These are phyloP conservation scores for Sinocyclocheilus anshuiensis DNA, from an alignment of 2,113 vertebrate genomes.

Conservation along the genomic window DNA sequence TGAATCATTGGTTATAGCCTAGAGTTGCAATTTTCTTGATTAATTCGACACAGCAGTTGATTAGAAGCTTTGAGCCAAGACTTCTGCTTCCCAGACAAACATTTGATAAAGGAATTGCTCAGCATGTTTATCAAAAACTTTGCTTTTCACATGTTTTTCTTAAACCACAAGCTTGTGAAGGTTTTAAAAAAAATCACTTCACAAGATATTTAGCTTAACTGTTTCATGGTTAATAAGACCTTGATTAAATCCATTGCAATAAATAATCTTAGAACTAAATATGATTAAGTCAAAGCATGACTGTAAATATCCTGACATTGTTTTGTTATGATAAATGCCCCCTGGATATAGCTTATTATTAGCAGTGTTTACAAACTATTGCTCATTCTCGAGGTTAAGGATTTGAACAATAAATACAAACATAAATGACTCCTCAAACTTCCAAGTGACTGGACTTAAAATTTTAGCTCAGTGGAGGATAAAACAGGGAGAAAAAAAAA, in stretches of 20 bases:
- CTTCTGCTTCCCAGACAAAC: conserved; percentile 32
- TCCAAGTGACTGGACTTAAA: neutral
- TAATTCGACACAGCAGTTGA: conserved; percentile 55
- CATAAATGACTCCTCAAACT: neutral
- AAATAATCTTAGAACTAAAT: neutral
- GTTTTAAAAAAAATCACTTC: neutral
- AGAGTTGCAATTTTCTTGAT: conserved; percentile 46
- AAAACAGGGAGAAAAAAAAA: neutral
- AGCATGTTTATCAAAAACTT: conserved; percentile 16
- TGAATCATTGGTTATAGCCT: conserved; percentile 36
- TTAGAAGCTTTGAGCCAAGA: conserved; percentile 47
- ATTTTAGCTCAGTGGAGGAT: neutral
- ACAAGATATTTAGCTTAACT: neutral
- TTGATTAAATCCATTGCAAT: neutral
- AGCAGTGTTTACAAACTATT: neutral
- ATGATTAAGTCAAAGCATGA: neutral
- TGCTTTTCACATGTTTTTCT: neutral
- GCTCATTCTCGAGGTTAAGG: neutral
- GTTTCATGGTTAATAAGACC: neutral
- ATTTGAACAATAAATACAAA: neutral
- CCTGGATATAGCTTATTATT: neutral
- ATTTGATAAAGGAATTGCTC: conserved; percentile 16
- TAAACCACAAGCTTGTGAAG: neutral
- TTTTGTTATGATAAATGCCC: neutral
- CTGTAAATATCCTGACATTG: neutral